Evolutionary conservation across 1,140 invertebrate genomes (phyloP).

Genomic region (Polyergus mexicanus): DNA sequence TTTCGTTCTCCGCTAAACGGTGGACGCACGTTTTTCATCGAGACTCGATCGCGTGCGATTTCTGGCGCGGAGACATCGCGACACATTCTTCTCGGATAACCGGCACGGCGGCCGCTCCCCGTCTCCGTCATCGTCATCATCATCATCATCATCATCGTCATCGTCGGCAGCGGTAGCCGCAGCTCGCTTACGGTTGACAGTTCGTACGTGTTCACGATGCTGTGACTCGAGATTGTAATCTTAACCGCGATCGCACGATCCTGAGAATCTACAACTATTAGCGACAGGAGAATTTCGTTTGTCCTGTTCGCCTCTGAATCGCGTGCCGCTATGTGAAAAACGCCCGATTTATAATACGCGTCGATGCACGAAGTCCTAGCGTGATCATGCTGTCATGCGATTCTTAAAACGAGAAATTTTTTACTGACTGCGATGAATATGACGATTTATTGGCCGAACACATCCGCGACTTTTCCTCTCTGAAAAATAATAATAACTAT

Average conservation of each 20-base stretch:
- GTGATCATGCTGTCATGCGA: conserved; percentile 64
- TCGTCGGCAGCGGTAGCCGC: background rate
- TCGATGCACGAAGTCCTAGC: conserved; percentile 56
- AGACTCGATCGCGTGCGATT: background rate
- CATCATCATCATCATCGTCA: no score
- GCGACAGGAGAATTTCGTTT: no score
- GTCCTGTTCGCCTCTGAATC: no score
- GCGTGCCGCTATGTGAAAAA: no score
- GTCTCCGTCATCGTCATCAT: background rate
- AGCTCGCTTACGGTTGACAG: conserved; percentile 43
- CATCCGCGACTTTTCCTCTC: no score
- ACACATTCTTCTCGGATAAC: background rate
- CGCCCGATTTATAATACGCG: background rate
- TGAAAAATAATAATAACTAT: background rate
- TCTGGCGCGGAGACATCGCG: background rate
- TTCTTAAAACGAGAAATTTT: background rate
- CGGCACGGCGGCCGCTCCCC: conserved; percentile 28
- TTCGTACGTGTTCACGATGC: conserved; percentile 22
- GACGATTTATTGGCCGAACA: background rate
- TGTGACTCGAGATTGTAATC: conserved; percentile 62
- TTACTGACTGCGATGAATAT: background rate
- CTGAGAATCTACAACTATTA: conserved; percentile 27
- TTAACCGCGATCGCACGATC: conserved; percentile 60
- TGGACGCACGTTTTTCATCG: conserved; percentile 40
- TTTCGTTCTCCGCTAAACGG: conserved; percentile 43